Conservation (phyloP, 1,140 invertebrate species). For the Lutraria rhynchaena region DNA sequence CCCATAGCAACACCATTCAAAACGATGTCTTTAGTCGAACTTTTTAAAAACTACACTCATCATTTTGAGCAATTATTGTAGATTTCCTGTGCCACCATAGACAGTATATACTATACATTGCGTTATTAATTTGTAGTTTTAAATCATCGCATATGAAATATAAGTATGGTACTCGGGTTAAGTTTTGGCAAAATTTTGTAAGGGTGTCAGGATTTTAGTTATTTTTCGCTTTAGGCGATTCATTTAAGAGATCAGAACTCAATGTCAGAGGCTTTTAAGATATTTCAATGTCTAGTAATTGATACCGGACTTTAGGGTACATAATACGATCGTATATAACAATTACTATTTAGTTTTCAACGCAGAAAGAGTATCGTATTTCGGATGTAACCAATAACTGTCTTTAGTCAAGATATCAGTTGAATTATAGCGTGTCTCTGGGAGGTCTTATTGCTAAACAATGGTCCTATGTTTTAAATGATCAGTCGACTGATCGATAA, state of each 20-base stretch:
- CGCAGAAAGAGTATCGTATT: constrained; percentile 37
- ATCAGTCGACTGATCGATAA: constrained; percentile 45
- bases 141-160: too few species aligned
- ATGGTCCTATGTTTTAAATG: constrained; percentile 16
- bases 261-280: constrained; percentile 44
- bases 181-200: neutral
- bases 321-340: constrained; percentile 44
- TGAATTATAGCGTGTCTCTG: constrained; percentile 26
- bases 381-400: constrained; percentile 49
- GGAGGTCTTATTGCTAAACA: constrained; percentile 55
- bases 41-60: neutral
- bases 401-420: constrained; percentile 15
- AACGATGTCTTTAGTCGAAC: too few species aligned
- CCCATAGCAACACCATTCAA: too few species aligned
- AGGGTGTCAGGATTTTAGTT: neutral
- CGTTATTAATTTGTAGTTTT: too few species aligned
- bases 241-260: neutral
- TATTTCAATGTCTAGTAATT: constrained; percentile 35
- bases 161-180: too few species aligned
- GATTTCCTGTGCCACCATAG: neutral
- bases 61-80: neutral
- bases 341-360: constrained; percentile 38
- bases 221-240: neutral
- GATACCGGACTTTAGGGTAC: neutral
- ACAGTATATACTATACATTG: too few species aligned